phyloP scores from a whole-genome alignment of 2,797 vertebrate species.

The Scolopax rusticola region DNA sequence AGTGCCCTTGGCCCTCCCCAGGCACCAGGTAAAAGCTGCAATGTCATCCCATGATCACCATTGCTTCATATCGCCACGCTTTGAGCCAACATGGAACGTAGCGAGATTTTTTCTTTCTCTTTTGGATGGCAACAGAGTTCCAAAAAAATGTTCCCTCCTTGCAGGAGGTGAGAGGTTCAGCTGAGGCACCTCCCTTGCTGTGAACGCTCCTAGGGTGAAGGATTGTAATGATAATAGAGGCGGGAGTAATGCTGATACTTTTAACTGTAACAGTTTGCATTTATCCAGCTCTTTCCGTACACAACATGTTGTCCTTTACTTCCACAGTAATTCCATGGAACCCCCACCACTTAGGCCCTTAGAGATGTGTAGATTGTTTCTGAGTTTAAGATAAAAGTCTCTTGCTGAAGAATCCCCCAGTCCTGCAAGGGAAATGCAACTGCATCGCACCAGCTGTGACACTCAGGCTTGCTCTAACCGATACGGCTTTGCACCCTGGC shows the following conservation, averaged over 20 bases:
- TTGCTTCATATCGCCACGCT: conserved; percentile 57
- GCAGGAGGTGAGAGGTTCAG: conserved; percentile 29
- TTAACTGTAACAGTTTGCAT: conserved; percentile 28
- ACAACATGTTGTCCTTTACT: conserved; percentile 64
- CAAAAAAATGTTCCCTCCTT: conserved; percentile 26
- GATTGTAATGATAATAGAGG: not conserved
- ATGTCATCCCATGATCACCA: conserved; percentile 64
- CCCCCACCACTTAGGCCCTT: conserved; percentile 55
- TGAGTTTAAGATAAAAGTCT: conserved; percentile 43
- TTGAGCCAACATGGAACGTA: not conserved
- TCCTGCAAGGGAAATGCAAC: conserved; percentile 41
- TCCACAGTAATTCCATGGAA: conserved; percentile 62
- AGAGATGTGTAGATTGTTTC: conserved; percentile 41
- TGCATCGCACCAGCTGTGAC: conserved; percentile 36
- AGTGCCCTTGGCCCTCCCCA: not conserved
- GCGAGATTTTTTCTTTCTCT: conserved; percentile 38
- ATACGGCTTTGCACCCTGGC: not conserved
- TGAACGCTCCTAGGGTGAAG: conserved; percentile 11
- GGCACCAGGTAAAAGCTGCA: conserved; percentile 45
- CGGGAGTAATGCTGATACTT: not conserved
- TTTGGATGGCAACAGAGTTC: conserved; percentile 36
- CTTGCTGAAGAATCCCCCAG: conserved; percentile 63
- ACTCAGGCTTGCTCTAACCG: conserved; percentile 53
- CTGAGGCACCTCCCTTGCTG: conserved; percentile 4
- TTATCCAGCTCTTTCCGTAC: conserved; percentile 36